phyloP scores from a whole-genome alignment of 1,140 invertebrate genomes.

The Trichoplusia ni region DNA sequence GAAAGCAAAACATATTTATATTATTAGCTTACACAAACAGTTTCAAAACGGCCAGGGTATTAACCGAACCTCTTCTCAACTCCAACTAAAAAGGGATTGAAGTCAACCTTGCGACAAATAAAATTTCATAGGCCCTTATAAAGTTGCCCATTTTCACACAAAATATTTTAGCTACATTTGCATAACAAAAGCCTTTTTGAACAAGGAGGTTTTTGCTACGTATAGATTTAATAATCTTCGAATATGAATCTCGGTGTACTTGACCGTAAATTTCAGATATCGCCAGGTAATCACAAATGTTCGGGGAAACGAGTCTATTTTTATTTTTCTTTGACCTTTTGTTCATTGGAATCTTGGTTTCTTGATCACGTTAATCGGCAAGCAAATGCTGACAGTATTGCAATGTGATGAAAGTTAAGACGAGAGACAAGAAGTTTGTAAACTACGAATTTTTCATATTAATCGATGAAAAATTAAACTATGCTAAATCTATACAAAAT shows the following conservation, averaged over 20 bases:
- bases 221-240: background rate
- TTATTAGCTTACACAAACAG: slow-evolving; percentile 1
- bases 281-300: no score
- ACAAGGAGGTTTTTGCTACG: background rate
- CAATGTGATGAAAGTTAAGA: no score
- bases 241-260: background rate
- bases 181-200: slow-evolving; percentile 13
- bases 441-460: no score
- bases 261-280: background rate
- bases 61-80: slow-evolving; percentile 13
- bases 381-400: no score
- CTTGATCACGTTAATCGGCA: no score
- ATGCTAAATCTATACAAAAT: no score
- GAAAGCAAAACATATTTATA: slow-evolving; percentile 1
- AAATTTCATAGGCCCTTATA: slow-evolving; percentile 21
- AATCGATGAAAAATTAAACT: no score
- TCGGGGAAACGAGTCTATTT: no score
- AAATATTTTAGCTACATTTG: slow-evolving; percentile 28
- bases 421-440: no score
- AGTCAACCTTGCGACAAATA: slow-evolving; percentile 14
- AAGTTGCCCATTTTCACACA: slow-evolving; percentile 19
- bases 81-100: slow-evolving; percentile 10
- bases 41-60: no score
- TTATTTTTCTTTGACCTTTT: no score
- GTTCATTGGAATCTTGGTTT: no score